Base-by-base conservation (phyloP, 2,113 vertebrate genomes). In the Prinia subflava region DNA sequence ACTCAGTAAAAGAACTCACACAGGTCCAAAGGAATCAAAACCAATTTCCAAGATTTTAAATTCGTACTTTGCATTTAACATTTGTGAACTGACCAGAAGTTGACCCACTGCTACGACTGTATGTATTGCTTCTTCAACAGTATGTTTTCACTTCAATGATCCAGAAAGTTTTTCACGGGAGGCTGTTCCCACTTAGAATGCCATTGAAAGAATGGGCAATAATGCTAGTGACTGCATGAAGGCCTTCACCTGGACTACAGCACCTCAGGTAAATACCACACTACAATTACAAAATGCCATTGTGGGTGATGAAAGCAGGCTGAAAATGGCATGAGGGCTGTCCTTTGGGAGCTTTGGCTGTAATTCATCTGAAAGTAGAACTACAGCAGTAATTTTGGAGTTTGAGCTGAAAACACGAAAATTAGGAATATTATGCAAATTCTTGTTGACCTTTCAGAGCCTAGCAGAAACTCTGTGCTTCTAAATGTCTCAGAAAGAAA, bases 51-150 rank as follows among this genome's bases (percentile, higher is more conserved):
- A 22, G 39, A 42, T 33, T 65, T 56, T 64, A 87, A 84, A 75
- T 21, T 23, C 17, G 47, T 84, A 64, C 17, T 75, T 78, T 57
- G 49, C 49, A 64, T 84, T 78, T 75, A 84, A 79, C 31, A 53
- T 75, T 80, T 78, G 35, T 71, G 65, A 92, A 68, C 70, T 59
- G 81, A 83, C 12, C 79, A 87, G 62, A 79, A 76, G n/a, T 2
- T 73, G 39, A 86, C 16, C 0, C 0, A 55, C 42, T 57, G 56
- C 71, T 94, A 59, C 0, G 3, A 50, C 31, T 47, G 15, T 18
- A 60, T 21, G 42, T 16, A 42, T 70, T 13, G 13, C 75, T 87
- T 50, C 44, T 83, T 80, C 56, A 70, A 41, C 15, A 68, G 33
- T n/a, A 27, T 23, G 41, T 41, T 91, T 76, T 83, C 27, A 64